Conservation (phyloP, 2,797 vertebrate genomes). For the Xenentodon cancila region DNA sequence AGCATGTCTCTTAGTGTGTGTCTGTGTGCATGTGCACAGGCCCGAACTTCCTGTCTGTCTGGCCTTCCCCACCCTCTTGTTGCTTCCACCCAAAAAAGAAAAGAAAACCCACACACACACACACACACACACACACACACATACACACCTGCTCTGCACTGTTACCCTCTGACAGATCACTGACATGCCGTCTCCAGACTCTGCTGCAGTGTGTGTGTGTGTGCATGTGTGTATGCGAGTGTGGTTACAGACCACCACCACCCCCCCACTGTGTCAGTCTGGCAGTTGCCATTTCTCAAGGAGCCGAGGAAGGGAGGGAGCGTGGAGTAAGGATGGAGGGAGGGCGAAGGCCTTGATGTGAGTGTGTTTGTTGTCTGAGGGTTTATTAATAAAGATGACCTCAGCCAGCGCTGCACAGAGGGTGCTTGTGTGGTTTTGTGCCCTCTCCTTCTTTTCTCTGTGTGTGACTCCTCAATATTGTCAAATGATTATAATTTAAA, state of each 20-base stretch:
- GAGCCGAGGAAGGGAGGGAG: slow-evolving; percentile 50
- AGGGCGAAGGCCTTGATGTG: slow-evolving; percentile 59
- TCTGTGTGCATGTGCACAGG: slow-evolving; percentile 39
- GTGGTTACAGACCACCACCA: slow-evolving; percentile 45
- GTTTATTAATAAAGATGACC: slow-evolving; percentile 87
- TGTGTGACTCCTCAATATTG: slow-evolving; percentile 16
- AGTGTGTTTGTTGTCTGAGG: slow-evolving; percentile 77
- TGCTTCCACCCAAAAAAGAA: slow-evolving; percentile 27
- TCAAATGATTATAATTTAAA: slow-evolving; percentile 43
- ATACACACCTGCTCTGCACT: slow-evolving; percentile 62
- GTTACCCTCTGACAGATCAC: slow-evolving; percentile 76
- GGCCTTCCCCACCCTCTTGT: slow-evolving; percentile 33
- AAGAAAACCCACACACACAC: slow-evolving; percentile 25
- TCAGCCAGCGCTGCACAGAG: slow-evolving; percentile 59
- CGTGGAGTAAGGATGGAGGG: slow-evolving; percentile 41
- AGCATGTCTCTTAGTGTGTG: slow-evolving; percentile 62
- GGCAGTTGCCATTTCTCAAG: slow-evolving; percentile 72
- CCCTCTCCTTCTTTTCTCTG: slow-evolving; percentile 11
- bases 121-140: slow-evolving; percentile 30
- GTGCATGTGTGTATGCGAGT: slow-evolving; percentile 27
- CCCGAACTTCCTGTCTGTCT: slow-evolving; percentile 59
- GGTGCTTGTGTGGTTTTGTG: slow-evolving; percentile 13
- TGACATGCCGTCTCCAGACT: slow-evolving; percentile 68
- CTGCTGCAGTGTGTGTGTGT: slow-evolving; percentile 27
- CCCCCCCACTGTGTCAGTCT: slow-evolving; percentile 63